These are phyloP conservation scores for Eulemur rubriventer DNA, from an alignment of 2,797 vertebrate genomes.

Conservation along the genomic window DNA sequence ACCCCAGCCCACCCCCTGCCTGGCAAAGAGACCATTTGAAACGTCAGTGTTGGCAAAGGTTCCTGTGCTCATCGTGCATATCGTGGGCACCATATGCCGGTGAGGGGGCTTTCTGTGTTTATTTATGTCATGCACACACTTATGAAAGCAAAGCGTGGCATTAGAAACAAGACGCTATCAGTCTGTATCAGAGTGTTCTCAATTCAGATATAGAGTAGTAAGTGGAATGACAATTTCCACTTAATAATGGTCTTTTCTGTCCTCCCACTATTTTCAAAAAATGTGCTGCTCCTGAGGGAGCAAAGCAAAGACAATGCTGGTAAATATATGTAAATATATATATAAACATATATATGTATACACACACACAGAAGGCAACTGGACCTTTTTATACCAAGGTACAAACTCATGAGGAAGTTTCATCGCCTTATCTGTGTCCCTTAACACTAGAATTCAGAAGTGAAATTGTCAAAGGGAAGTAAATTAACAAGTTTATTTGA, in stretches of 20 bases:
- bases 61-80: background rate
- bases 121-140: accelerated
- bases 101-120: background rate
- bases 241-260: background rate
- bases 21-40: background rate
- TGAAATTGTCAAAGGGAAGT: background rate
- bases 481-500: background rate
- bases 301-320: background rate
- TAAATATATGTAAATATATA: background rate
- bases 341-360: background rate
- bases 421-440: background rate
- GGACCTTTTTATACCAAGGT: background rate
- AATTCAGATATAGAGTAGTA: background rate
- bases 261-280: background rate
- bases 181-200: background rate
- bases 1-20: background rate
- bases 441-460: background rate
- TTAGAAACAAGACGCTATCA: background rate
- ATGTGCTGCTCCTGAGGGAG: no score
- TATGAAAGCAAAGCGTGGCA: background rate
- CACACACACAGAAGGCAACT: no score
- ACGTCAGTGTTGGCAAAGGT: background rate
- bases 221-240: background rate
- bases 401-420: background rate
- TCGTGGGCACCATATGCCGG: no score